Base-by-base conservation (phyloP, 2,888 invertebrate genomes). In the Thymelicus acteon region DNA sequence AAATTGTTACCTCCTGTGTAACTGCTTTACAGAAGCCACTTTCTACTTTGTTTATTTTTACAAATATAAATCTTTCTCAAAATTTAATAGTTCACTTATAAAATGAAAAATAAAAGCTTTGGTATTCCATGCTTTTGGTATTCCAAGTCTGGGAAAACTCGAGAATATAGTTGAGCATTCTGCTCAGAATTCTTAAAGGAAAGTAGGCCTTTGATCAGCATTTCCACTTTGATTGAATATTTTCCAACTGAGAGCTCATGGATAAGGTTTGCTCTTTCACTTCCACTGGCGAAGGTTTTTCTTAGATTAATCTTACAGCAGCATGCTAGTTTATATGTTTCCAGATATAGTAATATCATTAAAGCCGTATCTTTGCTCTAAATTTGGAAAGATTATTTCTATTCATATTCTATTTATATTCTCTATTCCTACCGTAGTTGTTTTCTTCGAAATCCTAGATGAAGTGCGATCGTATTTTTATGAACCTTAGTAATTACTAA, bases 211-310 rank as follows among this genome's bases (percentile, higher is more conserved):
- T 70, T 70, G 64, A 70, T 70, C 64, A 70, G 64, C 49, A 5
- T 60, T 64, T 64, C 60, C 58, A 19, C 70, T 63, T 63, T 70
- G 60, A 70, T 70, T 70, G 60, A 70, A 70, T 70, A 63, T 70
- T 70, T 70, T 70, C 69, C 69, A 57, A 49, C 62, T 58, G 69
- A 70, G 60, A 70, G 63, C 13, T 70, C 52, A 60, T 52, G 60
- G 49, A 40, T 60, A 52, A 70, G 49, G 39, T 64, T 64, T 64
- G 24, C 60, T 60, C 47, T 64, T 64, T 64, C 49, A 52, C 60
- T 70, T 52, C 31, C 57, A 69, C 37, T 37, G 57, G 57, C 13
- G n/a, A 19, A 57, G 57, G 31, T 57, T 57, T 37, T 54, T 37
- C 31, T 13, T 7, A 7, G 57, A 31, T 57, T 57, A 57, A 57